Evolutionary conservation across 2,113 vertebrate genomes (phyloP), one percentile per base, ranked within the genome.

Genomic region (Gavialis gangeticus): DNA sequence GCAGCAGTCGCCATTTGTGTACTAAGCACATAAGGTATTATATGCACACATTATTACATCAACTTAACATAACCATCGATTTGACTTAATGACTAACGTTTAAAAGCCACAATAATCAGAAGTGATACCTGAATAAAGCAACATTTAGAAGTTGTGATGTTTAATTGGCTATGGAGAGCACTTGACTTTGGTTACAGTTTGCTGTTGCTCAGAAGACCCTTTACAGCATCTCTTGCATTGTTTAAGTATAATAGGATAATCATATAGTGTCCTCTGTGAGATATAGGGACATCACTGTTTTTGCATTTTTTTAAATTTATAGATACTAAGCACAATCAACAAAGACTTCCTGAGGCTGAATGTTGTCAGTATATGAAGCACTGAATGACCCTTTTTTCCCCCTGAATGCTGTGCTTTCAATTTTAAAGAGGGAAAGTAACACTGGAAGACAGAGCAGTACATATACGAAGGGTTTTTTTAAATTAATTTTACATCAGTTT

Each of bases 331-430:
- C 86, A 98, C 98, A 98, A 98, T 97, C 89, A 1, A 98, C 97
- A 98, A 98, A 98, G 98, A 93, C 97, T 97, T 97, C 93, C 96
- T 96, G 94, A 95, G 95, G 85, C 97, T 97, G 97, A 96, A 96
- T 97, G 96, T 96, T 96, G 94, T 97, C 96, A 98, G 96, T 94
- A 92, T 89, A 95, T 97, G 97, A 97, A 97, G 91, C 93, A 95
- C 93, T 97, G 97, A 98, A 98, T 98, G 93, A 95, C 67, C 93
- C 91, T 96, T 98, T 98, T 95, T 84, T 95, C 97, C 96, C 89
- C 82, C 91, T 98, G 97, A 98, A 97, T 97, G 83, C 80, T 94
- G 97, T 98, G 98, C 95, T 98, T 95, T 91, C 34, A 87, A 86
- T 92, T 84, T 87, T 91, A 95, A 92, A 95, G 78, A 75, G 67